phyloP scores from a whole-genome alignment of 2,113 vertebrate genomes.

The Agapornis roseicollis region DNA sequence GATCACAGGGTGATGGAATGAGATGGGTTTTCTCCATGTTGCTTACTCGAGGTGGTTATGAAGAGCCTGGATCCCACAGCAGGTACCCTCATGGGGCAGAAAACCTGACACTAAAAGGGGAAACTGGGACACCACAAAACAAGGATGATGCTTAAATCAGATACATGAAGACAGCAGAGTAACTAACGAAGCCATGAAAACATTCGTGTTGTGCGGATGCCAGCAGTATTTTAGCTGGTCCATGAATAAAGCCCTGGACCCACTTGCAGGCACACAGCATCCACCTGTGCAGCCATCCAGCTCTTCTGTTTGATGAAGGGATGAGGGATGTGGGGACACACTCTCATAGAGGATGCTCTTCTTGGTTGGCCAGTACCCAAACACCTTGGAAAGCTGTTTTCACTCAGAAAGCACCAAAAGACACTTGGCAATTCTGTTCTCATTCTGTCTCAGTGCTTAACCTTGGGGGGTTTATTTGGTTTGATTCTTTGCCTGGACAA shows the following conservation, averaged over 20 bases:
- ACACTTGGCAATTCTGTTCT: background rate
- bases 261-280: background rate
- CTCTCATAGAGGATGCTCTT: background rate
- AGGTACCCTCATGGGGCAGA: background rate
- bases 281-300: background rate
- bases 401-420: background rate
- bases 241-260: background rate
- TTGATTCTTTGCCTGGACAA: background rate
- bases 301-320: no score
- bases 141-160: background rate
- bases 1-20: background rate
- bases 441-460: background rate
- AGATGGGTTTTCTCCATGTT: rapidly evolving
- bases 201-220: background rate
- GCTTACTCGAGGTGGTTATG: background rate
- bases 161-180: background rate
- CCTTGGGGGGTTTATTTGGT: background rate
- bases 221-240: background rate
- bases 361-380: background rate
- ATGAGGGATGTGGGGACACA: rapidly evolving
- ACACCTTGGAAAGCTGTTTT: background rate
- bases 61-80: no score
- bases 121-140: background rate
- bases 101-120: background rate
- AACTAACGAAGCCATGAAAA: background rate